Conservation (phyloP, 2,888 invertebrate species). For the Lasioglossum zephyrum region DNA sequence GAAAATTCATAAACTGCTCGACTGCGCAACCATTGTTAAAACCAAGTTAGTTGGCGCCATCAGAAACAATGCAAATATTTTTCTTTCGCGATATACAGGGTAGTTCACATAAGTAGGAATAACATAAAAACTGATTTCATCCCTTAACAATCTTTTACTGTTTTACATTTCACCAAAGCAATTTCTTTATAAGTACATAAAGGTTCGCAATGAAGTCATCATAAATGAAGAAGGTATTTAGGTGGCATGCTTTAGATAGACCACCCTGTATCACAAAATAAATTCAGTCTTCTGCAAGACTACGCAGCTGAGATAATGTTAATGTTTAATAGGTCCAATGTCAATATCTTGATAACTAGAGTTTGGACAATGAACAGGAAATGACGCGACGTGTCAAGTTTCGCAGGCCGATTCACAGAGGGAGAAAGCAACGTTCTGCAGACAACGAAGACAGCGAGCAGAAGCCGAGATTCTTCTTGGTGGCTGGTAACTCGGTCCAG, state of each 20-base stretch:
- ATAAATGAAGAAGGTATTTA: no score
- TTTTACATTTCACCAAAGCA: no score
- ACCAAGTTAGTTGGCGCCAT: background rate
- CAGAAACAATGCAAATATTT: background rate
- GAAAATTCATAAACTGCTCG: background rate
- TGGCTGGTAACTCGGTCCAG: constrained; percentile 43
- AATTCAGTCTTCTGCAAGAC: no score
- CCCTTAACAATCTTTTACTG: no score
- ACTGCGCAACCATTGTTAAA: background rate
- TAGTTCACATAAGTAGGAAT: no score
- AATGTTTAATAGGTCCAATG: no score
- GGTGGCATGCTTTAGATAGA: no score
- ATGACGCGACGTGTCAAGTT: constrained; percentile 5
- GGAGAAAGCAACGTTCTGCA: background rate
- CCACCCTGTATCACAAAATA: no score
- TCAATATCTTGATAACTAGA: background rate
- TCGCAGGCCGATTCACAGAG: background rate
- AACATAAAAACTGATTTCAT: no score
- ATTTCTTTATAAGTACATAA: no score
- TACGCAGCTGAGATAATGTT: no score
- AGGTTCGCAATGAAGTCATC: no score
- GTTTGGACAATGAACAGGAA: background rate
- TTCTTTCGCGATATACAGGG: background rate
- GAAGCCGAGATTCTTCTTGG: constrained; percentile 43
- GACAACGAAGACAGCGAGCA: background rate